Base-by-base conservation (phyloP, 2,888 invertebrate species). In the Drosophila peninsularis region DNA sequence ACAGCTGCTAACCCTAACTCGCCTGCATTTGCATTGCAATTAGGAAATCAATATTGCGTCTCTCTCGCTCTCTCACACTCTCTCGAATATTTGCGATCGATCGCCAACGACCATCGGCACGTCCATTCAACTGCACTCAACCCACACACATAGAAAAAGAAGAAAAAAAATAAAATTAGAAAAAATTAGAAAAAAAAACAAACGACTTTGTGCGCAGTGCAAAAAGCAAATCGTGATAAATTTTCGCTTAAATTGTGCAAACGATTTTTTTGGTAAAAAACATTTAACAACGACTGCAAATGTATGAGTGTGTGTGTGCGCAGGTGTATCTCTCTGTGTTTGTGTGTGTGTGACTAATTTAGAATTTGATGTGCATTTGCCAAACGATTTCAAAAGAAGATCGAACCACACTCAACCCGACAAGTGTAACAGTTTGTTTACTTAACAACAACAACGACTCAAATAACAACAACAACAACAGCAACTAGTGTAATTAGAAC, bases 211-310 rank as follows among this genome's bases (percentile, higher is more conserved):
- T 75, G 78, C 63, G 70, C 75, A 72, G 62, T 80, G 78, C 80
- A 73, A 80, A 80, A 76, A 79, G 72, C 54, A 82, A 88, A 86
- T 86, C 88, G 88, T 85, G 88, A 85, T 84, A 74, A 81, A 79
- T 88, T 75, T 85, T 75, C 53, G 85, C 70, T 70, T 71, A 75
- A 82, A 85, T 85, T 85, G 88, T 86, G 88, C 83, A 85, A 85
- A 85, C 83, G 81, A 76, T 76, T 78, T 78, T 78, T 78, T 62
- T 69, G 47, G 60, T 54, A 41, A 19, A 39, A 45, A 67, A 72
- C 63, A 61, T 55, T 72, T 72, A 75, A 71, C 75, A 75, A 62
- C 75, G 75, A 75, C 63, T 75, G 44, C 54, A 45, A 36, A 6
- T 54, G 17, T 52, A 39, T 58, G 24, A n/a, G 54, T 62, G 13